These are phyloP conservation scores for Akabosia matsudoensis DNA, from an alignment of 1,140 invertebrate species.

Conservation along the genomic window DNA sequence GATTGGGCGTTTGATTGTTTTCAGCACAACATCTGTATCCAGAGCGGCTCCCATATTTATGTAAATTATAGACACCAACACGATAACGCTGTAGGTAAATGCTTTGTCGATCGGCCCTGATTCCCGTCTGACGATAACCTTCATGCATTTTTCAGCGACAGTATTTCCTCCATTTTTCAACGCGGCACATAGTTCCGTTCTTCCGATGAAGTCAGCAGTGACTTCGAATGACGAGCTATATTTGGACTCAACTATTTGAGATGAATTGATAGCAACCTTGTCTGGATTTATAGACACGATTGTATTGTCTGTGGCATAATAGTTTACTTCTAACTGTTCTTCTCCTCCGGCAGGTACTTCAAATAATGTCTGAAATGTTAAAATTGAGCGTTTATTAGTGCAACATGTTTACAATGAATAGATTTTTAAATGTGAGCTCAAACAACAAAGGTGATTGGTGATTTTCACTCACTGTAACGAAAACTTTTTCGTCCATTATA, in stretches of 20 bases:
- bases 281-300: too few species aligned
- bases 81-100: slow-evolving; percentile 71
- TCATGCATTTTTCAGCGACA: slow-evolving; percentile 44
- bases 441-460: too few species aligned
- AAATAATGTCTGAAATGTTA: too few species aligned
- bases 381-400: too few species aligned
- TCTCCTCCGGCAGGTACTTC: too few species aligned
- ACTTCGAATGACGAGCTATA: background rate
- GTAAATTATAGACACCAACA: slow-evolving; percentile 77
- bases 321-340: too few species aligned
- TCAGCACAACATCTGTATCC: slow-evolving; percentile 68
- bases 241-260: too few species aligned
- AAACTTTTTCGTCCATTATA: slow-evolving; percentile 23
- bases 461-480: background rate
- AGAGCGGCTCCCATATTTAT: slow-evolving; percentile 91
- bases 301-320: too few species aligned
- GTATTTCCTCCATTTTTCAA: too few species aligned
- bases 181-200: slow-evolving; percentile 50
- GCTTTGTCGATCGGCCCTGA: slow-evolving; percentile 65
- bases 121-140: slow-evolving; percentile 62
- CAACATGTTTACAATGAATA: too few species aligned
- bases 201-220: slow-evolving; percentile 61
- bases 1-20: slow-evolving; percentile 68
- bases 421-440: too few species aligned
- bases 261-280: too few species aligned